Evolutionary conservation across 2,797 vertebrate species (phyloP).

Genomic region (Danio kyathit): DNA sequence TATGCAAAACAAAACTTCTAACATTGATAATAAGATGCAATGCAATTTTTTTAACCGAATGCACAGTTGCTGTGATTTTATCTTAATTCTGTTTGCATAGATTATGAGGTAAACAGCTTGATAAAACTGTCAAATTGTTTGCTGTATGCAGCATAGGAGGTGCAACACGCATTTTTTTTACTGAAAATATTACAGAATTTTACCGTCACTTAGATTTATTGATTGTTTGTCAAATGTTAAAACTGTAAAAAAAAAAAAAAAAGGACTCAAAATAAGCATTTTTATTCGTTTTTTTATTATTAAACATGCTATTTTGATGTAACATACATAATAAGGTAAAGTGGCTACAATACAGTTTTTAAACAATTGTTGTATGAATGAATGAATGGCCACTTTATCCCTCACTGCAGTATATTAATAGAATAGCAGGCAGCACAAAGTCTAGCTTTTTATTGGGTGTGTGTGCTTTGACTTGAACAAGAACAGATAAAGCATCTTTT

Average conservation of each 20-base stretch:
- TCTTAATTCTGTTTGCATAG: no score
- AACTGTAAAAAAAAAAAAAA: no score
- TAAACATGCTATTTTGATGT: not conserved
- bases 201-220: not conserved
- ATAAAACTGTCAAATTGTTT: no score
- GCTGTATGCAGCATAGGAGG: no score
- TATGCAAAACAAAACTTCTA: no score
- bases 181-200: not conserved
- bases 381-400: not conserved
- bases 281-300: no score
- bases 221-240: not conserved
- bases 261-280: no score
- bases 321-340: no score
- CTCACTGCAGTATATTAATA: not conserved
- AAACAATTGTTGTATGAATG: not conserved
- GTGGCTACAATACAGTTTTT: not conserved
- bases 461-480: not conserved
- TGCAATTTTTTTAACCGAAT: not conserved
- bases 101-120: no score
- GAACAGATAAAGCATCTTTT: not conserved
- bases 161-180: no score
- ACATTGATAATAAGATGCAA: not conserved
- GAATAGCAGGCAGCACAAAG: not conserved
- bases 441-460: not conserved
- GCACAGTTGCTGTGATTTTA: no score